Evolutionary conservation across 2,113 vertebrate species (phyloP), one percentile per base, ranked within the genome.

Genomic region (Eclectus roratus): DNA sequence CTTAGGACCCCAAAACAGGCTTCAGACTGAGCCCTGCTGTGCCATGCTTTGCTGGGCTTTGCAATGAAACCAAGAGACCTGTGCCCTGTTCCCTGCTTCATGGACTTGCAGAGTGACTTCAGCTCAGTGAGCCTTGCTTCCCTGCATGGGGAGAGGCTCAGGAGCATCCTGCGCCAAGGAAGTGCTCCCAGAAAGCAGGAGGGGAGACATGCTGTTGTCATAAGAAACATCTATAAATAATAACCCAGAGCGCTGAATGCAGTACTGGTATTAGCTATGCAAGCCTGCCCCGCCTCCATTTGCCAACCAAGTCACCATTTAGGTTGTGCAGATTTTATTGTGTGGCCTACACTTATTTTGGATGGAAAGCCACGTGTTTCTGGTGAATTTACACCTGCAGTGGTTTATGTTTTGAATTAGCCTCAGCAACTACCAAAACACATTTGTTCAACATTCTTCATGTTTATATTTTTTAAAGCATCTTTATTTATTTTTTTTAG

Each of bases 101-200:
- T 27, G 47, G 33, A 9, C 17, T 74, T n/a, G 19, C 10, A 10
- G 77, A 33, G 44, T 0, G 1, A 56, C 55, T 81, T 35, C 41
- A 33, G 44, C 28, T 17, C 0, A 0, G 27, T 8, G 53, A 84
- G 18, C 46, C 1, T 2, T 7, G 9, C 35, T 29, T 73, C 16
- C 31, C 73, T 1, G 0, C 0, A 0, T 1, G 1, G 23, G 31
- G 27, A 43, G 53, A 69, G 27, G 29, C 53, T 74, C 29, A 10
- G 31, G 78, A 87, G 73, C 73, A 61, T 55, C 80, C 61, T 41
- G 21, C 0, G 0, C 46, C 0, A 0, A 66, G n/a, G 39, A 58
- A 3, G 4, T 0, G 0, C 27, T 79, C 33, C 55, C 1, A 0
- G 49, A 12, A 31, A 85, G 47, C 4, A 1, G 13, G 47, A 74